A percentile compares a stretch with the other conserved stretches of the same genome.
Conservation (phyloP, 2,113 vertebrate species). For the Deroptyus accipitrinus region DNA sequence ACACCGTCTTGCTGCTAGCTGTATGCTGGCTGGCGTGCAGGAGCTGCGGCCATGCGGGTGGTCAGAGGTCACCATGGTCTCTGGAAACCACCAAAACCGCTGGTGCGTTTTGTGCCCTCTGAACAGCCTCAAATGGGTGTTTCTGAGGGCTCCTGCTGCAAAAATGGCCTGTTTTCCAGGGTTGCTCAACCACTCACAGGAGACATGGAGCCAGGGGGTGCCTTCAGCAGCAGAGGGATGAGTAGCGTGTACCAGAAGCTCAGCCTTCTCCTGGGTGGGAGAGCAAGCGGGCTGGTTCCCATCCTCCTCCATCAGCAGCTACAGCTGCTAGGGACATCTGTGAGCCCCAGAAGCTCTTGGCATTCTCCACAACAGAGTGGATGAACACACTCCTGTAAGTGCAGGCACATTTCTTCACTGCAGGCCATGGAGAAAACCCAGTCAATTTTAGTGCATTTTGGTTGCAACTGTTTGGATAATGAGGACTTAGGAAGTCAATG, state of each 20-base stretch:
- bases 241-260: rapidly evolving
- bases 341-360: neutral
- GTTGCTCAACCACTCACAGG: neutral
- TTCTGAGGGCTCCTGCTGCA: neutral
- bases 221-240: neutral
- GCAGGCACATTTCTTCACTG: neutral
- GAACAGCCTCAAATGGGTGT: neutral
- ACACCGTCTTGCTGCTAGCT: neutral
- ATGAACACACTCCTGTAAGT: neutral
- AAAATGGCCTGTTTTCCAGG: neutral
- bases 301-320: neutral
- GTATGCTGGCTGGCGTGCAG: neutral
- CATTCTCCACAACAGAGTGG: neutral
- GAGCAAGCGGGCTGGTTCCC: neutral
- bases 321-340: neutral
- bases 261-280: neutral
- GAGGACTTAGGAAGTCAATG: neutral
- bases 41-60: rapidly evolving
- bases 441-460: neutral
- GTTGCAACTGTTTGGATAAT: neutral
- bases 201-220: neutral
- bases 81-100: neutral
- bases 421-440: neutral
- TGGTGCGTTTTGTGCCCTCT: neutral
- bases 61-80: neutral